Conservation (phyloP, 1,140 invertebrate genomes). For the Gerris buenoi region DNA sequence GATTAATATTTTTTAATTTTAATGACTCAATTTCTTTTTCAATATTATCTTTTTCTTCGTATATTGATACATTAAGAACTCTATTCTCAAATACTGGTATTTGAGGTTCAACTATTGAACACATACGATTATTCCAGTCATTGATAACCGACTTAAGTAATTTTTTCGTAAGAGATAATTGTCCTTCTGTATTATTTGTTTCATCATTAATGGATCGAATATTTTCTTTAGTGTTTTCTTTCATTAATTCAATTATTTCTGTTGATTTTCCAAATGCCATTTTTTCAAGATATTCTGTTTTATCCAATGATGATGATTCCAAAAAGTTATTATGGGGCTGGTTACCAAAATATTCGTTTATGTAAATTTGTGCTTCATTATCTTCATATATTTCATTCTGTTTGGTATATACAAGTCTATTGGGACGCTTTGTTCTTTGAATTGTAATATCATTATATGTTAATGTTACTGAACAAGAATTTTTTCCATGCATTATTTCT, state of each 20-base stretch:
- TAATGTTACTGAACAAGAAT: background rate
- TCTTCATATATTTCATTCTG: background rate
- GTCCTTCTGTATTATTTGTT: background rate
- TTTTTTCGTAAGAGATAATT: background rate
- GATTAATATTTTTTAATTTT: background rate
- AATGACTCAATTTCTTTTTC: background rate
- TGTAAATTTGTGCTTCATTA: background rate
- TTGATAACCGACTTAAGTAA: background rate
- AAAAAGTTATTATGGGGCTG: background rate
- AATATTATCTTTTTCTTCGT: background rate
- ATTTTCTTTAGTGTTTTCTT: background rate
- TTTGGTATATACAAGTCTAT: background rate
- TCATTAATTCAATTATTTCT: background rate
- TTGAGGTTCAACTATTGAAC: background rate
- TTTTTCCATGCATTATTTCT: background rate
- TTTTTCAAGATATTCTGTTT: background rate
- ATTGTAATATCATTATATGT: background rate
- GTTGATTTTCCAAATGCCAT: background rate
- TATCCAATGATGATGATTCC: background rate
- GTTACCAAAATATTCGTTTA: background rate
- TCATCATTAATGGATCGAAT: background rate
- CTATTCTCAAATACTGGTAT: background rate
- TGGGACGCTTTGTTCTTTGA: background rate
- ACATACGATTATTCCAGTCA: background rate
- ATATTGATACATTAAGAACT: background rate